Base-by-base conservation (phyloP, 37 sponge, comb jelly and placozoan species). In the Cladorhizidae sp. region DNA sequence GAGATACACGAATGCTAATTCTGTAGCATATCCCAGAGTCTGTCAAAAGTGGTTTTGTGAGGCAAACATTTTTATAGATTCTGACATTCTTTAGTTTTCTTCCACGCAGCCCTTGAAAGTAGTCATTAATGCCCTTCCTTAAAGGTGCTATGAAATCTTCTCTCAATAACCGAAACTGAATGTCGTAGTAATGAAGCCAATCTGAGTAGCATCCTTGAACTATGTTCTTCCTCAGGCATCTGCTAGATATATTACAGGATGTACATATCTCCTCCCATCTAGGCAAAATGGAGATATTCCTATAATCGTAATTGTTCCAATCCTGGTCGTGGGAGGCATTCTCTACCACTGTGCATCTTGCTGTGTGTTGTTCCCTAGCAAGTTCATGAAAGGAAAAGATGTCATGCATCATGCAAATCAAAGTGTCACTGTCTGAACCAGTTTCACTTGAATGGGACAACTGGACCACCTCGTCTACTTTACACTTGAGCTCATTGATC, bases 91-190 rank as follows among this genome's bases (percentile, higher is more conserved):
- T 45, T 12, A 80, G 35, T 35, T 87, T 72, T 40, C 75, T 39
- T 41, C 78, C 78, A 9, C 70, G 75, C 26, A 62, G 22, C 33
- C 75, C 78, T 3, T 62, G 31, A 7, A 83, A 69, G 52, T 67
- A 94, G 40, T 75, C 78, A 59, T 49, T 52, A 7, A 95, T 69
- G 3, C 96, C 96, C 45, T 64, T 67, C 22, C 96, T 83, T 9
- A 95, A 78, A 22, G 93, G 93, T 38, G 86, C 91, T 20, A 95
- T 41, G 59, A 95, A 92, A 74, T 95, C 96, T 77, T 95, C 96
- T 39, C 96, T 63, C 22, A 95, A 74, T 8, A 95, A 75, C 18
- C 81, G 87, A 81, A 95, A 95, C 67, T 95, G 96, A 17, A 86
- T 76, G 65, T 95, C 90, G 45, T 85, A 84, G 75, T 95, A 95